A percentile compares a stretch with the other conserved stretches of the same genome.
Evolutionary conservation across 2,113 vertebrate species (phyloP).

Genomic region (Channa maculata): DNA sequence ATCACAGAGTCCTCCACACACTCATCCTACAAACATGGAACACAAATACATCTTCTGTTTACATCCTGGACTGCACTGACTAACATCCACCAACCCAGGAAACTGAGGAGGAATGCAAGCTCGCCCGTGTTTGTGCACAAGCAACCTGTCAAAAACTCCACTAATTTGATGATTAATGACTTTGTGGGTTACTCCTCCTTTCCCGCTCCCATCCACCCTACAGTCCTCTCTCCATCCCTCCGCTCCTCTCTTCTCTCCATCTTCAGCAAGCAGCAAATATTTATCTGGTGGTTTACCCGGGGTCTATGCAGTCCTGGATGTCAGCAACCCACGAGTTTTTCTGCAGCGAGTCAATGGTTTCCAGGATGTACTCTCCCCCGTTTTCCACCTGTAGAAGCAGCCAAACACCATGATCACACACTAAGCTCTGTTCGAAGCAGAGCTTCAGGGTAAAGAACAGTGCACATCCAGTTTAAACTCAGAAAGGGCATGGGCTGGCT

Average conservation of each 20-base stretch:
- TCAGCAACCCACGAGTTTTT: conserved; percentile 99
- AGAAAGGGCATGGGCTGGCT: background rate
- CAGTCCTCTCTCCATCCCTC: conserved; percentile 11
- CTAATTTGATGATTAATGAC: conserved; percentile 78
- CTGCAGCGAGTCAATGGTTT: conserved; percentile 98
- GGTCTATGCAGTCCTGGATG: conserved; percentile 97
- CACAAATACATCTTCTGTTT: conserved; percentile 67
- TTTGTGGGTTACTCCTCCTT: conserved; percentile 51
- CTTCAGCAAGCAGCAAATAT: conserved; percentile 74
- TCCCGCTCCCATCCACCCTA: conserved; percentile 22
- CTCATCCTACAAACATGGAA: conserved; percentile 52
- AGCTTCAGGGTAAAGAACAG: conserved; percentile 26
- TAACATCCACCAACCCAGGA: conserved; percentile 35
- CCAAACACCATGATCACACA: conserved; percentile 61
- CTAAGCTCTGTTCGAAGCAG: conserved; percentile 38
- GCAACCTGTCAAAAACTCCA: conserved; percentile 70
- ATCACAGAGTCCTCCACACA: conserved; percentile 31
- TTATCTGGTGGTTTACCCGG: conserved; percentile 87
- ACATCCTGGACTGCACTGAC: conserved; percentile 44
- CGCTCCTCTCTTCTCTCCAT: conserved; percentile 40
- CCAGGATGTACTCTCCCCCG: conserved; percentile 95
- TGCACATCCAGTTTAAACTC: conserved; percentile 7
- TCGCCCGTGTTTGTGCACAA: conserved; percentile 59
- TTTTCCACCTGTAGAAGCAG: conserved; percentile 88
- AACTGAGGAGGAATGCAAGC: conserved; percentile 52